Evolutionary conservation across 37 sponge, comb jelly and placozoan genomes (phyloP), one percentile per base, ranked within the genome.

Genomic region (Agelas oroides): DNA sequence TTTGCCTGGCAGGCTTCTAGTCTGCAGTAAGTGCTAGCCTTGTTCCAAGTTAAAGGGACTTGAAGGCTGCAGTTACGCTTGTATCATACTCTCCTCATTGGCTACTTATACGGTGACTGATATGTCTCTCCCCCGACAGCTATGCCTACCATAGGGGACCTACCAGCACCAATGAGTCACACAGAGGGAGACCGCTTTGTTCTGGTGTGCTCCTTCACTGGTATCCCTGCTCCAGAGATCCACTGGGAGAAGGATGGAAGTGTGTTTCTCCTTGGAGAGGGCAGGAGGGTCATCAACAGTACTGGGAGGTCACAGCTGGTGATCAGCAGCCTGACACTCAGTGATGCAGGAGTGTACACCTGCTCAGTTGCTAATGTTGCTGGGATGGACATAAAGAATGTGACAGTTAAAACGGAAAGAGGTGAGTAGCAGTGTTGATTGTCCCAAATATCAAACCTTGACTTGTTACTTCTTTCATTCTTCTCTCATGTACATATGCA

Each of bases 311-410:
- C 73, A 20, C 33, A 16, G 17, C 53, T 61, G 40, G 19, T 0
- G 15, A 46, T 71, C 72, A 33, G 8, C 46, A 46, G 6, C 8
- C 46, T 46, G 46, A 8, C 46, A 46, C 46, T 46, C 46, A 46
- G 46, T 33, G 81, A 81, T 55, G 53, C 65, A 35, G 81, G 81
- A 17, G 13, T 23, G 59, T 81, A 81, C 59, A 53, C 31, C 16
- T 81, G 81, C 30, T 5, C 19, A 20, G 81, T 33, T 17, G 31
- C 19, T 0, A 81, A 81, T 30, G 60, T 31, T 32, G 81, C 71
- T 1, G 59, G 71, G 58, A 39, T 35, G 20, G 62, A 2, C 28
- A 25, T 13, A 35, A 46, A 12, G 23, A 17, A 6, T 56, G 19
- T 12, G 28, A 55, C n/a, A 75, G 59, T 55, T 59, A 24, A 55